phyloP scores from a whole-genome alignment of 2,113 vertebrate genomes.

The Myotis davidii region DNA sequence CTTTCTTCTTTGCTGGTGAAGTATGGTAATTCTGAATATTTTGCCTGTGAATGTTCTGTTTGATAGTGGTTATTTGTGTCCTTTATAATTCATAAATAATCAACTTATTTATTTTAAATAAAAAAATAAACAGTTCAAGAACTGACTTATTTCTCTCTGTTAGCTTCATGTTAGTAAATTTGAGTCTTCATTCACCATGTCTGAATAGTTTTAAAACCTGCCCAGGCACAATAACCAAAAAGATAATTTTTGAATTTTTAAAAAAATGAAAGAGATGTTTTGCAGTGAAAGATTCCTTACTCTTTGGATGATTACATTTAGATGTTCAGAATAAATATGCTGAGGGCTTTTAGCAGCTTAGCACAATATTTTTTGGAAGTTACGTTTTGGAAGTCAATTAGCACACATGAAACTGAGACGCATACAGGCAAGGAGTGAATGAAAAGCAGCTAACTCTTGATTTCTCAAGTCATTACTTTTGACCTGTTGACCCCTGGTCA shows the following conservation, averaged over 20 bases:
- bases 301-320: constrained; percentile 40
- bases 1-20: neutral
- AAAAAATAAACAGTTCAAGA: neutral
- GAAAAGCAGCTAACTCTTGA: constrained; percentile 70
- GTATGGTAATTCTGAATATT: neutral
- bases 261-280: constrained; percentile 27
- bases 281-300: constrained; percentile 5
- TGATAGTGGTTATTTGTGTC: neutral
- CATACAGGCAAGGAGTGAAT: constrained; percentile 75
- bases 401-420: constrained; percentile 68
- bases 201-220: neutral
- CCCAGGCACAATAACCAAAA: neutral
- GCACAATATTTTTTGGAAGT: constrained; percentile 50
- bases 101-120: constrained; percentile 5
- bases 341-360: constrained; percentile 56
- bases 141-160: neutral
- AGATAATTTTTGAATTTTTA: constrained; percentile 33
- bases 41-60: constrained; percentile 17
- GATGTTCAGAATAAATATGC: constrained; percentile 41
- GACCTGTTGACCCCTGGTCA: constrained; percentile 64
- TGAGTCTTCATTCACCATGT: neutral
- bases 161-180: neutral
- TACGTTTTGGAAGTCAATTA: constrained; percentile 52
- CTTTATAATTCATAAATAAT: neutral
- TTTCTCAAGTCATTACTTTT: constrained; percentile 70